Conservation (phyloP, 2,797 vertebrate genomes). For the Premnoplex brunnescens region DNA sequence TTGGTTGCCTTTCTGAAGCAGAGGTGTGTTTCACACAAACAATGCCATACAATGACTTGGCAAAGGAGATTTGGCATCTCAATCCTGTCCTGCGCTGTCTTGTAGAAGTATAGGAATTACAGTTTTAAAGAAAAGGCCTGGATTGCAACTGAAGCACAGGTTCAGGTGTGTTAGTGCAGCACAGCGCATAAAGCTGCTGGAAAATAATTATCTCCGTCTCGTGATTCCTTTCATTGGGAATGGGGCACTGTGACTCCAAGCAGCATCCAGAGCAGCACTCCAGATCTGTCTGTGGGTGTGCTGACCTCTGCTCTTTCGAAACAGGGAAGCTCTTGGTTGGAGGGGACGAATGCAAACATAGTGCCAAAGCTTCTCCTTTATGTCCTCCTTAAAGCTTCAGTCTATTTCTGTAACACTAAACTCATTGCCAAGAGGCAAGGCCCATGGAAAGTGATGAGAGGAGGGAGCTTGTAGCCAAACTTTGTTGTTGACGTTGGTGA, state of each 20-base stretch:
- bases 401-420: not conserved
- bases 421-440: not conserved
- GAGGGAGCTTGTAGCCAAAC: not conserved
- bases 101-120: not conserved
- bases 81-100: fast-evolving
- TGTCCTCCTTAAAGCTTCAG: not conserved
- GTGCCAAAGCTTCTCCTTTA: not conserved
- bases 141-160: not conserved
- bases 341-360: not conserved
- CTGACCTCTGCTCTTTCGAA: not conserved
- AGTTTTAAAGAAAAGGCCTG: not conserved
- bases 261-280: not conserved
- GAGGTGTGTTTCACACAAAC: not conserved
- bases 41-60: too few species aligned
- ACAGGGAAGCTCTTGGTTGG: not conserved
- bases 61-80: not conserved
- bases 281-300: not conserved
- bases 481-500: not conserved
- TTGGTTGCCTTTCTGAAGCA: not conserved
- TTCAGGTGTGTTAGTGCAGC: not conserved
- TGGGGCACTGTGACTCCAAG: fast-evolving
- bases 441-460: not conserved
- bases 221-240: fast-evolving
- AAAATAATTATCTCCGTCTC: not conserved
- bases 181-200: not conserved